These are phyloP conservation scores for Gobio gobio DNA, from an alignment of 2,113 vertebrate species.

Conservation along the genomic window DNA sequence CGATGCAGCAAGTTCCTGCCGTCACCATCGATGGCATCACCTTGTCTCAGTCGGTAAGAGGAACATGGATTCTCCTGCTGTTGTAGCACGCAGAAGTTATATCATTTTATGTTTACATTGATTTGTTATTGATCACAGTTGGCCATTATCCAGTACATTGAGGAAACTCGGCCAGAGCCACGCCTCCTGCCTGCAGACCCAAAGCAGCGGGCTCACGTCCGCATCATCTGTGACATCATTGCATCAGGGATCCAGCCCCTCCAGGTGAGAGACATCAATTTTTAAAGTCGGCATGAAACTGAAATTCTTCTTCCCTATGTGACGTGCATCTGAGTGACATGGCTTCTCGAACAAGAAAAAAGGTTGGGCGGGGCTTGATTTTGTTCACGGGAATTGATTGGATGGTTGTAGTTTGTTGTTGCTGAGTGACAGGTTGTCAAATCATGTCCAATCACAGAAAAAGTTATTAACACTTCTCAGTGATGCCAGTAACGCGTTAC, in stretches of 20 bases:
- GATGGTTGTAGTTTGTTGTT: no score
- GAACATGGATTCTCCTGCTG: conserved; percentile 49
- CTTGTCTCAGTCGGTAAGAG: conserved; percentile 92
- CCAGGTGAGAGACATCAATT: conserved; percentile 77
- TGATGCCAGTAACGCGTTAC: no score
- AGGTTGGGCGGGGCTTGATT: no score
- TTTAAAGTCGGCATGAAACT: no score
- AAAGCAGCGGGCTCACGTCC: conserved; percentile 83
- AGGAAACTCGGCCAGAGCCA: conserved; percentile 86
- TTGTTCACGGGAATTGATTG: no score
- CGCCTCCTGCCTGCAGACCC: conserved; percentile 85
- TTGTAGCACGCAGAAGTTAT: not conserved
- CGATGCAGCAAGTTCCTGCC: conserved; percentile 93
- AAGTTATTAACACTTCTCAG: no score
- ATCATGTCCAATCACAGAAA: no score
- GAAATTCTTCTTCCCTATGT: no score
- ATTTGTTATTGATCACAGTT: conserved; percentile 72
- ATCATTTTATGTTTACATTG: not conserved
- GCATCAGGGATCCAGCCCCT: conserved; percentile 91
- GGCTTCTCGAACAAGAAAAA: no score
- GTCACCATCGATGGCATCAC: conserved; percentile 89
- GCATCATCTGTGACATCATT: conserved; percentile 91
- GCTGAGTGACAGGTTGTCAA: no score
- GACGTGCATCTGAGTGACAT: no score
- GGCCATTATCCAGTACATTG: conserved; percentile 94